A percentile compares a stretch with the other conserved stretches of the same genome.
Evolutionary conservation across 1,140 invertebrate genomes (phyloP).

Genomic region (Aphelinus certus): DNA sequence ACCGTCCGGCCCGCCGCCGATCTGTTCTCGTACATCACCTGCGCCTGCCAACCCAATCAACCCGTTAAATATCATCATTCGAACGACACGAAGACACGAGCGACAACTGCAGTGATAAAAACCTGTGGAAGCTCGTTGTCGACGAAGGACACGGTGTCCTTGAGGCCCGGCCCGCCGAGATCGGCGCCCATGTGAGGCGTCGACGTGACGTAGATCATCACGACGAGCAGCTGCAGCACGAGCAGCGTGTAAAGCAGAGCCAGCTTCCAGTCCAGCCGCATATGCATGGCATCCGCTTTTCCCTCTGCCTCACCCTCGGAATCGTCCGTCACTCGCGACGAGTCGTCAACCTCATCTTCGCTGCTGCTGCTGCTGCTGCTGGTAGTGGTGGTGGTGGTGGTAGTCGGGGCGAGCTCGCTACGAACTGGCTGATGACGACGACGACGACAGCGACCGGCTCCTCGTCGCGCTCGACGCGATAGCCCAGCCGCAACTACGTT

Average conservation of each 20-base stretch:
- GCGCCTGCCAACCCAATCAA: background rate
- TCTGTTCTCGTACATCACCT: conserved; percentile 23
- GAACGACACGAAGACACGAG: too few species aligned
- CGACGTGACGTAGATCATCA: conserved; percentile 61
- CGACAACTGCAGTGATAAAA: too few species aligned
- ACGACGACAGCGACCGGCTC: background rate
- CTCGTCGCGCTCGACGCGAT: background rate
- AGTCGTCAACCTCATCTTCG: conserved; percentile 11
- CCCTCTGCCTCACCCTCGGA: conserved; percentile 1
- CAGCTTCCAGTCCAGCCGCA: conserved; percentile 61
- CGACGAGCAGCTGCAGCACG: conserved; percentile 61
- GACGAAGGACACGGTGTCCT: conserved; percentile 57
- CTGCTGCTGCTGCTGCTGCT: background rate
- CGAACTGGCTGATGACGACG: background rate
- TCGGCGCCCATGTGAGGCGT: conserved; percentile 54
- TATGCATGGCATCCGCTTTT: conserved; percentile 58
- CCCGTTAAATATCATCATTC: background rate
- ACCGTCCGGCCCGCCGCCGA: conserved; percentile 57
- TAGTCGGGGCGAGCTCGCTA: background rate
- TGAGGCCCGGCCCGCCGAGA: background rate
- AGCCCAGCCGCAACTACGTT: background rate
- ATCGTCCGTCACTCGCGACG: background rate
- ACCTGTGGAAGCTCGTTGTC: conserved; percentile 38
- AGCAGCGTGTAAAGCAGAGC: conserved; percentile 60
- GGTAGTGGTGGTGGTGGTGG: background rate